Evolutionary conservation across 2,113 vertebrate species (phyloP).

Genomic region (Acanthisitta chloris): DNA sequence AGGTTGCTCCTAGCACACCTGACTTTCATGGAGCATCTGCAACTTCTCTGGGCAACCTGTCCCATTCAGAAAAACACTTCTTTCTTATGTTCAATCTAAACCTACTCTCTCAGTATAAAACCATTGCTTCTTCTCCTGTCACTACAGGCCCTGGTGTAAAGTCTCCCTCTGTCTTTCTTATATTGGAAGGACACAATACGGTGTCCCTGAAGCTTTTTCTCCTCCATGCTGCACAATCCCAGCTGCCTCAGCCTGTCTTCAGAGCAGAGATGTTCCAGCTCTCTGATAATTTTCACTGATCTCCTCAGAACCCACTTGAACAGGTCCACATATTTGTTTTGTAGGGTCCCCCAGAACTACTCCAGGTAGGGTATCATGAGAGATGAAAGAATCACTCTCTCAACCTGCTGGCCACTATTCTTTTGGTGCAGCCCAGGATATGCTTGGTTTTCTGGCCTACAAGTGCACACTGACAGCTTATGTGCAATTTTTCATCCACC

Average conservation of each 20-base stretch:
- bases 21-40: background rate
- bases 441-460: background rate
- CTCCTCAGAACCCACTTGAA: background rate
- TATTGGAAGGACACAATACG: background rate
- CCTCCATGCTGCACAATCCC: background rate
- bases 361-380: background rate
- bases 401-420: accelerated
- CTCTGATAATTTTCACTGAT: accelerated
- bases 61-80: background rate
- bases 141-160: background rate
- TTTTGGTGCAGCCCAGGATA: background rate
- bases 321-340: background rate
- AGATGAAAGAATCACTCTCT: background rate
- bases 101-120: background rate
- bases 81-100: background rate
- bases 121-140: background rate
- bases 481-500: background rate
- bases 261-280: background rate
- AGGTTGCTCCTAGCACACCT: background rate
- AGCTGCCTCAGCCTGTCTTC: background rate
- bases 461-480: accelerated
- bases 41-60: background rate
- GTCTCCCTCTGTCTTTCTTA: background rate
- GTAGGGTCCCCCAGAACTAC: background rate
- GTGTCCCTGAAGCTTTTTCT: background rate